These are phyloP conservation scores for Sinonovacula constricta DNA, from an alignment of 1,140 invertebrate genomes.

Conservation along the genomic window DNA sequence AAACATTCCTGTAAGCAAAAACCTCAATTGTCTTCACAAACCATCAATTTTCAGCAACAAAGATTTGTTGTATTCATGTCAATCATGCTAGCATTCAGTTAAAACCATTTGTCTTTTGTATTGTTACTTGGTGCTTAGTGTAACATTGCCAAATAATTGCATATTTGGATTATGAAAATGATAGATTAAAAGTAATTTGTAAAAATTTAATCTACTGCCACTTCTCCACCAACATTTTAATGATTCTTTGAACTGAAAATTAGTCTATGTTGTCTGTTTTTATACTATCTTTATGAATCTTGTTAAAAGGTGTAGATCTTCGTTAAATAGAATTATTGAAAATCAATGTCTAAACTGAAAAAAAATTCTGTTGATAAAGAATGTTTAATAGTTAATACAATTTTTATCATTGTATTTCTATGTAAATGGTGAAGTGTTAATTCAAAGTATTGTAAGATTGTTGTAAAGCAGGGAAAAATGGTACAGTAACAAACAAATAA, in stretches of 20 bases:
- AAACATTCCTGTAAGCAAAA: neutral
- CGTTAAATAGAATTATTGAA: neutral
- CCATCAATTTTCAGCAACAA: neutral
- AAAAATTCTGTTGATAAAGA: too few species aligned
- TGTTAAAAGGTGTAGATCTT: neutral
- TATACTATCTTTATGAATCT: neutral
- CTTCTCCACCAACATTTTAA: neutral
- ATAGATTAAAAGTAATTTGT: too few species aligned
- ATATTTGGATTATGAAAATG: neutral
- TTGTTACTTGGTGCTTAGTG: neutral
- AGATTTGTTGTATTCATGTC: too few species aligned
- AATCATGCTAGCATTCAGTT: too few species aligned
- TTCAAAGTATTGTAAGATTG: too few species aligned
- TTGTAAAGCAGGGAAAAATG: too few species aligned
- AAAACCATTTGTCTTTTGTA: neutral
- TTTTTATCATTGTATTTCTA: too few species aligned
- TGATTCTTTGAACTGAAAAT: neutral
- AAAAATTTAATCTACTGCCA: too few species aligned
- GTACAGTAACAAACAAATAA: too few species aligned
- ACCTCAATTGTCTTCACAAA: neutral
- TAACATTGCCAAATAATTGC: neutral
- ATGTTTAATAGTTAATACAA: too few species aligned
- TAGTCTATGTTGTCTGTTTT: neutral
- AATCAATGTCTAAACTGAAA: too few species aligned
- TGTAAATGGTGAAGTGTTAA: too few species aligned